phyloP scores from a whole-genome alignment of 2,888 invertebrate genomes.

The Siphlonurus alternatus region DNA sequence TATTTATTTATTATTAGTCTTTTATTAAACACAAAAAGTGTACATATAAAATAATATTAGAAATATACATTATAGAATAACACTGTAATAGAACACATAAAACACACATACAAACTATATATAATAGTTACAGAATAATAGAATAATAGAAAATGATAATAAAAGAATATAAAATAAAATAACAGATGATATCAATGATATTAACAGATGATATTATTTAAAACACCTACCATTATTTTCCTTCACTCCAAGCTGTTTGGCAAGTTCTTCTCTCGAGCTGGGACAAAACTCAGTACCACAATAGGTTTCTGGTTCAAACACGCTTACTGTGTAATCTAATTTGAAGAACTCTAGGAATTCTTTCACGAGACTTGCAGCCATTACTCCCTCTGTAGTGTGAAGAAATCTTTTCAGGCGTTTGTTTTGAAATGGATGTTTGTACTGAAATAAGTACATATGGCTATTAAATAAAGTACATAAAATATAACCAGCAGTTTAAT shows the following conservation, averaged over 20 bases:
- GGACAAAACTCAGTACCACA: conserved; percentile 36
- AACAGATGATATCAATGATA: too few species aligned
- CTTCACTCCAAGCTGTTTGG: neutral
- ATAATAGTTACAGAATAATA: too few species aligned
- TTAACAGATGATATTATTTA: too few species aligned
- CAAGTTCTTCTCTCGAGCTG: neutral
- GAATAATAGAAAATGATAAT: too few species aligned
- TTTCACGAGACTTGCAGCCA: conserved; percentile 46
- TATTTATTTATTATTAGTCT: too few species aligned
- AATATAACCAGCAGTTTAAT: too few species aligned
- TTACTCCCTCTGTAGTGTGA: conserved; percentile 38
- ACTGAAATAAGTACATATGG: conserved; percentile 15
- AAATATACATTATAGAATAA: too few species aligned
- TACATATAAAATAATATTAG: too few species aligned
- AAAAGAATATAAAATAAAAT: too few species aligned
- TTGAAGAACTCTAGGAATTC: conserved; percentile 70
- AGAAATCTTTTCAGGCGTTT: conserved; percentile 38
- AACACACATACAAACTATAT: too few species aligned
- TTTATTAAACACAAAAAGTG: too few species aligned
- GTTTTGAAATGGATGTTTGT: conserved; percentile 25
- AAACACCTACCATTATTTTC: neutral
- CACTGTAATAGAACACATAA: too few species aligned
- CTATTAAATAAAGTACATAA: conserved; percentile 18
- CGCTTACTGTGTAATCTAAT: conserved; percentile 60
- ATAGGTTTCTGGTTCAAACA: conserved; percentile 65